A percentile compares a stretch with the other conserved stretches of the same genome.
Evolutionary conservation across 2,888 invertebrate genomes (phyloP).

Genomic region (Brenthis ino): DNA sequence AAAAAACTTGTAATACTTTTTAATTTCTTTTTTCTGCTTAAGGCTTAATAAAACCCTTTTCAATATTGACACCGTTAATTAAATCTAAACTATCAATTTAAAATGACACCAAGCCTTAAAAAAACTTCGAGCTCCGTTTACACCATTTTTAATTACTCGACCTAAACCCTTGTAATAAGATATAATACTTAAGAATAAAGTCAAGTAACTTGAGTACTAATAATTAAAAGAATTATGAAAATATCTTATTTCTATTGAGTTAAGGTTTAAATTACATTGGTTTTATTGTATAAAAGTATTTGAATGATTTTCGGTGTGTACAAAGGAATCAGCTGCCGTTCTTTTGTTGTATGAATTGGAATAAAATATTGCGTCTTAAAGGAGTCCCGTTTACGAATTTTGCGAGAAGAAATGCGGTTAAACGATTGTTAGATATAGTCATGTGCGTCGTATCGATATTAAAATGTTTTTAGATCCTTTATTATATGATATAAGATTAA

Average conservation of each 20-base stretch:
- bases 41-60: not conserved
- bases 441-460: constrained; percentile 38
- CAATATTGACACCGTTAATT: constrained; percentile 60
- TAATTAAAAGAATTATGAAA: constrained; percentile 44
- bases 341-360: constrained; percentile 65
- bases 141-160: constrained; percentile 66
- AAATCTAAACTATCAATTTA: constrained; percentile 54
- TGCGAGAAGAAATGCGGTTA: constrained; percentile 72
- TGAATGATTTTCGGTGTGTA: constrained; percentile 45
- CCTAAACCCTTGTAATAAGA: constrained; percentile 62
- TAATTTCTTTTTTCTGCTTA: not conserved
- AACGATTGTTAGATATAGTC: constrained; percentile 61
- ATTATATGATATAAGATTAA: too few species aligned
- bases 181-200: constrained; percentile 57
- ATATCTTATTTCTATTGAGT: not conserved
- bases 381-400: constrained; percentile 66
- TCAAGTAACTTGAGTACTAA: constrained; percentile 76
- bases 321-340: constrained; percentile 71
- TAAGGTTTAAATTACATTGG: constrained; percentile 25
- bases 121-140: constrained; percentile 45
- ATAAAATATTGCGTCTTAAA: constrained; percentile 69
- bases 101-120: constrained; percentile 43
- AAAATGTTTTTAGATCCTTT: too few species aligned
- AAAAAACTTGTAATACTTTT: not conserved
- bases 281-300: constrained; percentile 20